Conservation (phyloP, 1,140 invertebrate genomes). For the Sinonovacula constricta region DNA sequence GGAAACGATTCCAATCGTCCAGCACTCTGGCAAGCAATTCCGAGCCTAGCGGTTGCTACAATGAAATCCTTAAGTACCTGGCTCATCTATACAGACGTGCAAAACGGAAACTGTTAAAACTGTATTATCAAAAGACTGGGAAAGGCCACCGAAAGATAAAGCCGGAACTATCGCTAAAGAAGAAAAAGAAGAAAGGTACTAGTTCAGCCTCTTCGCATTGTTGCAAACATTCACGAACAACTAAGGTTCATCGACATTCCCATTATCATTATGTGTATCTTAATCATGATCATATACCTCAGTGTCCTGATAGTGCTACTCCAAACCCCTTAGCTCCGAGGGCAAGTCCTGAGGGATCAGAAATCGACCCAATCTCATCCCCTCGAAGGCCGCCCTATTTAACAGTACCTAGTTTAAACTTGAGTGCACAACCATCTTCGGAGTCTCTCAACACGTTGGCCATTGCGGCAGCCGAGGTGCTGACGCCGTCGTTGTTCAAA, state of each 20-base stretch:
- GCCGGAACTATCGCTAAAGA: constrained; percentile 69
- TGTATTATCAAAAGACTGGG: constrained; percentile 66
- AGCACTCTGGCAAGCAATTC: constrained; percentile 86
- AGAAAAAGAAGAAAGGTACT: constrained; percentile 72
- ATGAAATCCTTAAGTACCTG: constrained; percentile 96
- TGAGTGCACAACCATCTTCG: constrained; percentile 69
- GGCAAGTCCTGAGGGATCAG: constrained; percentile 84
- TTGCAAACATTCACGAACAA: constrained; percentile 46
- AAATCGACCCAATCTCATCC: constrained; percentile 81
- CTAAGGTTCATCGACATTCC: constrained; percentile 40
- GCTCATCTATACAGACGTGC: constrained; percentile 92
- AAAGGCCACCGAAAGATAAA: constrained; percentile 71
- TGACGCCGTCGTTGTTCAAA: constrained; percentile 68
- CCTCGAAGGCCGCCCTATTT: constrained; percentile 79
- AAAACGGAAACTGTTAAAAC: constrained; percentile 82
- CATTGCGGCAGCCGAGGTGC: constrained; percentile 62
- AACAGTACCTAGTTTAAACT: constrained; percentile 69
- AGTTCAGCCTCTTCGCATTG: constrained; percentile 43
- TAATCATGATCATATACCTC: constrained; percentile 45
- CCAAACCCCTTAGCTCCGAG: constrained; percentile 75
- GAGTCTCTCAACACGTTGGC: constrained; percentile 72
- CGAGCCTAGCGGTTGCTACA: constrained; percentile 77
- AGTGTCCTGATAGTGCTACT: constrained; percentile 12
- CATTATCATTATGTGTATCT: constrained; percentile 55
- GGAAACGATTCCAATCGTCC: constrained; percentile 94